phyloP scores from a whole-genome alignment of 2,113 vertebrate species.

The Colossoma macropomum region DNA sequence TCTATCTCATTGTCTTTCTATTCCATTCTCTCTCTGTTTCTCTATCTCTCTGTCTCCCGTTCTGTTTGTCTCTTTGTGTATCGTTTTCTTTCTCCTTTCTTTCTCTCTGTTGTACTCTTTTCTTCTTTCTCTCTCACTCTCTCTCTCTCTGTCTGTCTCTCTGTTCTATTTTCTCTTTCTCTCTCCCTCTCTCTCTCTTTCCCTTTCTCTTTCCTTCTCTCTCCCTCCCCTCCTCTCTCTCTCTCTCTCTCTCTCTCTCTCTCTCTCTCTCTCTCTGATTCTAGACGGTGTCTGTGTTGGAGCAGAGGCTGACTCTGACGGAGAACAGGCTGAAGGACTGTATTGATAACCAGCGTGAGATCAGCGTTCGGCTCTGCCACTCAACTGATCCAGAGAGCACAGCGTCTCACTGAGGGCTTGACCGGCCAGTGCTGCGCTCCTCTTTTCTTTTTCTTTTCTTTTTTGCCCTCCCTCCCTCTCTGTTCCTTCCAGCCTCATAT shows the following conservation, averaged over 20 bases:
- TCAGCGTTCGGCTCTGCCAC: conserved; percentile 73
- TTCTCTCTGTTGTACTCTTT: too few species aligned
- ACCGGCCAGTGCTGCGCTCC: too few species aligned
- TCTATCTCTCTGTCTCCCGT: too few species aligned
- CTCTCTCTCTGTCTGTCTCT: too few species aligned
- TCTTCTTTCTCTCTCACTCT: too few species aligned
- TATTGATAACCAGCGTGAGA: conserved; percentile 88
- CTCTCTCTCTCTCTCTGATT: conserved; percentile 6
- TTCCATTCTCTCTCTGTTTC: too few species aligned
- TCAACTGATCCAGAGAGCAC: conserved; percentile 57
- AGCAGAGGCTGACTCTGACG: conserved; percentile 90
- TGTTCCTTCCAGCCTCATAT: too few species aligned
- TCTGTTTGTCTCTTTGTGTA: too few species aligned
- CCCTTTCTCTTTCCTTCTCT: neutral
- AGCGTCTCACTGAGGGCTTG: neutral
- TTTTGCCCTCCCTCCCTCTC: neutral
- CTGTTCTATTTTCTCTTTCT: too few species aligned
- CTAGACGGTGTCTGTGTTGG: conserved; percentile 80
- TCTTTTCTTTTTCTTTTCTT: conserved; percentile 42
- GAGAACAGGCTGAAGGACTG: conserved; percentile 97
- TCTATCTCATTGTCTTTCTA: too few species aligned
- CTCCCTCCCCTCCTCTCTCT: neutral
- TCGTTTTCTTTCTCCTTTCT: too few species aligned
- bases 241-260: neutral
- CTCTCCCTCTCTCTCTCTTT: too few species aligned